Base-by-base conservation (phyloP, 2,888 invertebrate genomes). In the Pantelozetes paolii region DNA sequence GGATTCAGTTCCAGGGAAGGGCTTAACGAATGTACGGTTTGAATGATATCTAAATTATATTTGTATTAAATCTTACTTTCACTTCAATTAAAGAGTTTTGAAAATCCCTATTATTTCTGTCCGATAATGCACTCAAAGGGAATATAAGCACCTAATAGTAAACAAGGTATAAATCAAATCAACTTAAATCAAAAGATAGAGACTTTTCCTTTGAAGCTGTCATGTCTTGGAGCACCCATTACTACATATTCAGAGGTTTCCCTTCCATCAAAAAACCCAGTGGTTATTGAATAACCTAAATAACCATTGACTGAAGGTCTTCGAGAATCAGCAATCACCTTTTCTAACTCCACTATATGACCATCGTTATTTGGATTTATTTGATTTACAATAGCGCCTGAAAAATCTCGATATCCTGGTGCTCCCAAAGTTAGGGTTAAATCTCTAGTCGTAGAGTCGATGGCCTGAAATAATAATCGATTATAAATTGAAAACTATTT, bases 341-440 rank as follows among this genome's bases (percentile, higher is more conserved):
- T 62, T 62, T 30, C 28, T 20, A 57, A 6, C 18, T 50, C n/a
- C n/a, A n/a, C n/a, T n/a, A n/a, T n/a, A n/a, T n/a, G n/a, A n/a
- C n/a, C n/a, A n/a, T n/a, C n/a, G n/a, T n/a, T n/a, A n/a, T n/a
- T n/a, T n/a, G n/a, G n/a, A 9, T 9, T 57, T 26, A 57, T 26
- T 57, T 57, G 23, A 26, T 62, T 18, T 62, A 3, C 15, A 32
- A 23, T 9, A 62, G n/a, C 5, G 6, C 62, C 62, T 5, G 30
- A 23, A 32, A 62, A 62, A 32, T 2, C 8, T 9, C 5, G n/a
- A 18, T 30, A 32, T 8, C 62, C 62, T 11, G 62, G 62, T 3
- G 62, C 5, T 30, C 62, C 62, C 13, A 62, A 30, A n/a, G n/a
- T n/a, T n/a, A n/a, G n/a, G n/a, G n/a, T n/a, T 57, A 62, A 18